These are phyloP conservation scores for Monarcha castaneiventris DNA, from an alignment of 2,113 vertebrate genomes.

Conservation along the genomic window DNA sequence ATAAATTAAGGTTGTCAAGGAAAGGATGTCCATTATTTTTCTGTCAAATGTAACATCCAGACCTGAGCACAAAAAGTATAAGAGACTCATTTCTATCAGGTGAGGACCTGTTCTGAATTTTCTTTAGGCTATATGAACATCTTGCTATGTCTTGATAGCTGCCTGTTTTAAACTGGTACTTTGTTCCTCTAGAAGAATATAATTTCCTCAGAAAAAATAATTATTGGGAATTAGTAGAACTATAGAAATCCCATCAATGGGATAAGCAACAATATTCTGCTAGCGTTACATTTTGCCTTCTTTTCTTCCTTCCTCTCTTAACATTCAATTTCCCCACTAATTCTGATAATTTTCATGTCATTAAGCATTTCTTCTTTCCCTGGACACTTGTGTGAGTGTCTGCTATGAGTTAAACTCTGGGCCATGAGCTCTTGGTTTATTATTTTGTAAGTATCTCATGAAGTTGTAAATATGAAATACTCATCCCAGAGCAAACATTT, in stretches of 20 bases:
- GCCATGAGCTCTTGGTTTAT: background rate
- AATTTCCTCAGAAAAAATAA: background rate
- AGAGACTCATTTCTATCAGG: background rate
- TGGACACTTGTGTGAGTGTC: background rate
- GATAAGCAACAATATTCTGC: background rate
- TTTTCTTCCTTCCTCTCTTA: background rate
- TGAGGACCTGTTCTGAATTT: background rate
- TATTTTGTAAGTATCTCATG: background rate
- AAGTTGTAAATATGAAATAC: background rate
- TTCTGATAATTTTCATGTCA: background rate
- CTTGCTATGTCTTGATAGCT: background rate
- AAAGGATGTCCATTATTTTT: background rate
- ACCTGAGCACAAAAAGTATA: background rate
- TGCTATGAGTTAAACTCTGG: background rate
- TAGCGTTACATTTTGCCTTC: background rate
- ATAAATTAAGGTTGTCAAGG: background rate
- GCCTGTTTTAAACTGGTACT: background rate
- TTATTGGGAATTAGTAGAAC: background rate
- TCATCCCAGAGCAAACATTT: background rate
- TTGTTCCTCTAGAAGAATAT: background rate
- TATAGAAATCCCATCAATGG: background rate
- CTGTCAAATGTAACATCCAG: background rate
- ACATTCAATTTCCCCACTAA: background rate
- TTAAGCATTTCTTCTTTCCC: background rate
- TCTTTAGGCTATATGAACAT: background rate